These are phyloP conservation scores for Choristoneura fumiferana DNA, from an alignment of 1,140 invertebrate genomes.

Conservation along the genomic window DNA sequence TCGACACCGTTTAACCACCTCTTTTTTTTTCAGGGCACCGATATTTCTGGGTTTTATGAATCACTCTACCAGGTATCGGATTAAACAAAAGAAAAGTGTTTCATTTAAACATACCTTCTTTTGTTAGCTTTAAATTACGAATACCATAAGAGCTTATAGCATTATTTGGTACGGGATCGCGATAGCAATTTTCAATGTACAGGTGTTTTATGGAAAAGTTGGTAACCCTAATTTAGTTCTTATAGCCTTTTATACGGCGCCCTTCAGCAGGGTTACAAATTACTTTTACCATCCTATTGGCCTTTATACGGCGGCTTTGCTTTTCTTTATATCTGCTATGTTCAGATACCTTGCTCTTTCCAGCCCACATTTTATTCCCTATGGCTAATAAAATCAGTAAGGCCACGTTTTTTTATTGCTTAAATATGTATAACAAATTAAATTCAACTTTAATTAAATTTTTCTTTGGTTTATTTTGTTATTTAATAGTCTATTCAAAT, in stretches of 20 bases:
- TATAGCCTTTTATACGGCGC: background rate
- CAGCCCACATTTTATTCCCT: background rate
- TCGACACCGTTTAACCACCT: background rate
- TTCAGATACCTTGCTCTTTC: background rate
- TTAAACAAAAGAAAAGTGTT: conserved; percentile 5
- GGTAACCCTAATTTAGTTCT: conserved; percentile 4
- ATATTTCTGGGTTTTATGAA: background rate
- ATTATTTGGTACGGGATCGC: no score
- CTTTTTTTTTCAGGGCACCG: no score
- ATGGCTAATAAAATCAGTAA: conserved; percentile 10
- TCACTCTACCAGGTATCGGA: background rate
- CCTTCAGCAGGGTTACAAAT: conserved; percentile 9
- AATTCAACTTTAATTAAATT: no score
- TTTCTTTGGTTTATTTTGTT: no score
- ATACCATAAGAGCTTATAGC: no score
- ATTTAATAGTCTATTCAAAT: no score
- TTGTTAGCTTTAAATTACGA: no score
- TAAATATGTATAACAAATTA: no score
- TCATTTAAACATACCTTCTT: background rate
- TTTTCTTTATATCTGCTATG: conserved; percentile 12
- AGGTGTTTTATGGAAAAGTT: background rate
- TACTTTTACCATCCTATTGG: conserved; percentile 5
- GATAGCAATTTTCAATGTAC: no score
- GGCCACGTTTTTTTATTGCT: background rate
- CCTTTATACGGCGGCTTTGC: background rate